Evolutionary conservation across 2,113 vertebrate genomes (phyloP).

Genomic region (Pelecanoides urinatrix): DNA sequence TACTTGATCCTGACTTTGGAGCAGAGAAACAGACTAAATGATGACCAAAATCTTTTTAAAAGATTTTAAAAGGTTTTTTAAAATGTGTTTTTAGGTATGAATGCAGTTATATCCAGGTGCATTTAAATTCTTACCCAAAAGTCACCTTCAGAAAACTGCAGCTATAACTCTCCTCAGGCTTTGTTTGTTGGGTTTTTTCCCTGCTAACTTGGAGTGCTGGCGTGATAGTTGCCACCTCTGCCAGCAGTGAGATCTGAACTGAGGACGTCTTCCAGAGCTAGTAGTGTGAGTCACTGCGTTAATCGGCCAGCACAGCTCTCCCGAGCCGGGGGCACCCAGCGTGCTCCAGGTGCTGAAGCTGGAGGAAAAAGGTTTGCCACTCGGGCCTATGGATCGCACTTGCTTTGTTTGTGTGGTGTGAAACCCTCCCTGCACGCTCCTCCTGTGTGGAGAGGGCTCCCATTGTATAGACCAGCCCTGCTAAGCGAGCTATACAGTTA

Average conservation of each 20-base stretch:
- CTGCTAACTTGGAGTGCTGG: background rate
- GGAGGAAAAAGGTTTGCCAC: background rate
- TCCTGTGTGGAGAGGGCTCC: too few relatives aligned
- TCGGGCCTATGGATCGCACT: rapidly evolving
- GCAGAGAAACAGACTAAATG: background rate
- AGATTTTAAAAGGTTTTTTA: background rate
- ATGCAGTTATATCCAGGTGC: background rate
- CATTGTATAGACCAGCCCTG: too few relatives aligned
- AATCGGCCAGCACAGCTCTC: background rate
- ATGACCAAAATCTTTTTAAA: background rate
- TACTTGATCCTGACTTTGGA: background rate
- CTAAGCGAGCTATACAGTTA: background rate
- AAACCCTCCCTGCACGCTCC: background rate
- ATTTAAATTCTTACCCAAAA: background rate
- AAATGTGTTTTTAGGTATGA: background rate
- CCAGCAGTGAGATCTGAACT: background rate
- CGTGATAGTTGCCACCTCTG: background rate
- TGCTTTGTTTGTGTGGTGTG: background rate
- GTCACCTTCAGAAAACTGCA: background rate
- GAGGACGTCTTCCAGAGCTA: background rate
- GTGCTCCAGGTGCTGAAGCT: background rate
- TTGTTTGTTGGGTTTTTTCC: background rate
- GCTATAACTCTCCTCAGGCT: background rate
- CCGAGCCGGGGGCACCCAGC: background rate
- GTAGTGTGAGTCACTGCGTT: background rate